Conservation (phyloP, 2,113 vertebrate genomes). For the Pygoscelis antarcticus region DNA sequence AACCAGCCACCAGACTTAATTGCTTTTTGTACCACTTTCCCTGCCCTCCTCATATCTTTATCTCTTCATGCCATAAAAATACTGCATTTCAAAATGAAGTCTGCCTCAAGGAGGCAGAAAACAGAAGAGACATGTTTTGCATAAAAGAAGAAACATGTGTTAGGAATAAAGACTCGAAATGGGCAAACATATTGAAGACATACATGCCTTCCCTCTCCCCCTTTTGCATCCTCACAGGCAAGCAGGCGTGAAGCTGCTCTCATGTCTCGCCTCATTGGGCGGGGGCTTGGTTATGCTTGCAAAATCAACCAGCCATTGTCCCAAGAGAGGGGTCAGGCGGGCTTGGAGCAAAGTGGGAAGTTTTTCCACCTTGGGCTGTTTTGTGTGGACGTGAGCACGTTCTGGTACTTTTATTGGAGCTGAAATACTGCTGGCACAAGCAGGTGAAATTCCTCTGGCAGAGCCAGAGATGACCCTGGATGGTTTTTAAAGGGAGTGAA, state of each 20-base stretch:
- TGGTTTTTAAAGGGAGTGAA: not conserved
- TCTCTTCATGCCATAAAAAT: conserved; percentile 65
- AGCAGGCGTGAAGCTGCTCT: not conserved
- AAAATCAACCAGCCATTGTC: not conserved
- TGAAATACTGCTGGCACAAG: not conserved
- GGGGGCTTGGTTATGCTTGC: not conserved
- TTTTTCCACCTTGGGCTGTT: not conserved
- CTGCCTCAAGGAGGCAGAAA: conserved; percentile 64
- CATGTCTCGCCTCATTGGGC: not conserved
- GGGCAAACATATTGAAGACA: conserved; percentile 60
- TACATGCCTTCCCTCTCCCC: not conserved
- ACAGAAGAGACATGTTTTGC: conserved; percentile 69
- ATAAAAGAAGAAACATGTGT: conserved; percentile 72
- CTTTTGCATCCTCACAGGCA: not conserved
- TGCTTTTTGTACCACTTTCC: conserved; percentile 48
- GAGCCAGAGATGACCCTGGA: not conserved
- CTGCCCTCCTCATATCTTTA: conserved; percentile 40
- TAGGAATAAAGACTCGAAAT: conserved; percentile 52
- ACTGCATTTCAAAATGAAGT: conserved; percentile 68
- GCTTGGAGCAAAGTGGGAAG: not conserved
- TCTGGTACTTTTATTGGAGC: not conserved
- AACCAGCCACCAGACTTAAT: conserved; percentile 44
- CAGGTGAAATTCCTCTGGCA: conserved; percentile 41
- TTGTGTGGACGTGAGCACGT: fast-evolving
- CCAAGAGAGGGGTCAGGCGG: not conserved